These are phyloP conservation scores for Petrosia ficiformis DNA, from an alignment of 37 sponge, comb jelly and placozoan species.

Conservation along the genomic window DNA sequence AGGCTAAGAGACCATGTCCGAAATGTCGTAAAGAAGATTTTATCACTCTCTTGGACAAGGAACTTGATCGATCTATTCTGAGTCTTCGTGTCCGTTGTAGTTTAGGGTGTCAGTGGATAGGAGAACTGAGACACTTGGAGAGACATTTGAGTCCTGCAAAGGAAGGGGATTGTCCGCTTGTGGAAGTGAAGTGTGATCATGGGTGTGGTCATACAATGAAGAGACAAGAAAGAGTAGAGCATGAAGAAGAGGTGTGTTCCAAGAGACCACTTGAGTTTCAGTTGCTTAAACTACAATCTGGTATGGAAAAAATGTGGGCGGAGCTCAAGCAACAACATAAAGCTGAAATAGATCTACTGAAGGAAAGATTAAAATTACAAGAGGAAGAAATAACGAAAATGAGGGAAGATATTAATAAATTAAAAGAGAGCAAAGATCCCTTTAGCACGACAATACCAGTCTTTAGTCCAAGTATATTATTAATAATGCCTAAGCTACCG, in stretches of 20 bases:
- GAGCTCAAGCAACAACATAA: neutral
- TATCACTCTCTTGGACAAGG: neutral
- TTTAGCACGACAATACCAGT: neutral
- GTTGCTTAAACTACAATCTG: neutral
- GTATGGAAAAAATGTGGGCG: neutral
- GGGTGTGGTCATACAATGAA: neutral
- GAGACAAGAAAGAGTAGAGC: neutral
- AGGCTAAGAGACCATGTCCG: constrained; percentile 1
- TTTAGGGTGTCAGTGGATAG: constrained; percentile 1
- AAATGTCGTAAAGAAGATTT: neutral
- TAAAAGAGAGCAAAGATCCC: neutral
- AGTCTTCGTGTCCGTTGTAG: neutral
- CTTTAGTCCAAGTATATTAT: neutral
- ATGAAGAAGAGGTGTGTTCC: neutral
- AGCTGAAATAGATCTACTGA: neutral
- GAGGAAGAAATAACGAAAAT: neutral
- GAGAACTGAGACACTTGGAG: neutral
- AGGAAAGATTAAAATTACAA: neutral
- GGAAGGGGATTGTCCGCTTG: neutral
- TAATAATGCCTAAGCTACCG: neutral
- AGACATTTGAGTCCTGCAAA: neutral
- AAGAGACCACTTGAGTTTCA: neutral
- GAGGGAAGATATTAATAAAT: neutral
- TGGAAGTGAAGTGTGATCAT: neutral
- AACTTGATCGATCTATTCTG: neutral